Base-by-base conservation (phyloP, 2,888 invertebrate species). In the Melanostoma mellinum region DNA sequence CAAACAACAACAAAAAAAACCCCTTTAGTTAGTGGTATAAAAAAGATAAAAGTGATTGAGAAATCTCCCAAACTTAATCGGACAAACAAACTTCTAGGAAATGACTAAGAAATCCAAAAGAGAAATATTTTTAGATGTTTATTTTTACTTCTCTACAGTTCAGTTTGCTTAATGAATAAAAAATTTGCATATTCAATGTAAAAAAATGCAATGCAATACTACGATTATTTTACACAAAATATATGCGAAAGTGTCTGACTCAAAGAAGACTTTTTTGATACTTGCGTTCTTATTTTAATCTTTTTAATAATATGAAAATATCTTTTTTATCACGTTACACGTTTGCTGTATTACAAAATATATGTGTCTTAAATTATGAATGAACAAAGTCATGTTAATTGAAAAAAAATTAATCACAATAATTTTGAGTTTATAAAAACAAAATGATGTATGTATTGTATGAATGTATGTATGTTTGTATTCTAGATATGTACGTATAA, bases 261-360 rank as follows among this genome's bases (percentile, higher is more conserved):
- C 46, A 30, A 38, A 61, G 8, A 8, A 44, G 40, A 46, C 38
- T 56, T 56, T 30, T 55, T 61, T 48, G 48, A 36, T 61, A 71
- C 33, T 38, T 46, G 46, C 32, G 44, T 56, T 20, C 20, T 48
- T 10, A 10, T 61, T 33, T 65, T 33, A 20, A 48, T 63, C 8
- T 61, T 52, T 53, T 58, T 46, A 73, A 61, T 68, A 4, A 73
- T 79, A 79, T 61, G 79, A 79, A 79, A 79, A 79, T 79, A 79
- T 73, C n/a, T 36, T 52, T 46, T 79, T 73, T 79, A 73, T 73
- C 79, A 79, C 73, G 60, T 63, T 63, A 48, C 6, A 36, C 48
- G 48, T 42, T 58, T 33, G 10, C 30, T 8, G 9, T 6, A n/a
- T n/a, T 42, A 42, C 44, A 60, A 60, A 33, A 33, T 20, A 20